Evolutionary conservation across 2,888 invertebrate species (phyloP).

Genomic region (Pteria penguin): DNA sequence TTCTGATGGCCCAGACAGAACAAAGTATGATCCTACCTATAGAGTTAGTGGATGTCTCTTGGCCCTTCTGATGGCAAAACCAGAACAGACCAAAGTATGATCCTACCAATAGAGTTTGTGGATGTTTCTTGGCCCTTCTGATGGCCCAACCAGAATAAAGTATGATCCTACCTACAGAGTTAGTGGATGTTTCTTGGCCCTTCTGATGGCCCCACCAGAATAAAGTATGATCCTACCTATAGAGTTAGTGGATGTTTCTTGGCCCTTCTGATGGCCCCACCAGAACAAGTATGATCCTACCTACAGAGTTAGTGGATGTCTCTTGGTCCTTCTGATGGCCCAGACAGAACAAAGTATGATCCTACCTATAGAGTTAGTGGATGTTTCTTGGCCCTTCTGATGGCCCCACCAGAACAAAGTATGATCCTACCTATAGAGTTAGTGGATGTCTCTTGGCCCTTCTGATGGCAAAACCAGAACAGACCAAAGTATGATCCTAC

Average conservation of each 20-base stretch:
- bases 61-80: slow-evolving; percentile 86
- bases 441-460: slow-evolving; percentile 97
- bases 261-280: slow-evolving; percentile 87
- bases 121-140: slow-evolving; percentile 95
- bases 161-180: too few species aligned
- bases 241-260: slow-evolving; percentile 99
- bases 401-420: too few species aligned
- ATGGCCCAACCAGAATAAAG: too few species aligned
- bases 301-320: slow-evolving; percentile 99
- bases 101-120: slow-evolving; percentile 95
- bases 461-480: too few species aligned
- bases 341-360: too few species aligned
- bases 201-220: too few species aligned
- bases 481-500: too few species aligned
- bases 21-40: slow-evolving; percentile 89
- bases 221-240: slow-evolving; percentile 89
- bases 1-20: too few species aligned
- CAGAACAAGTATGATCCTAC: too few species aligned
- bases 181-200: too few species aligned
- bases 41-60: slow-evolving; percentile 99
- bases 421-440: slow-evolving; percentile 98
- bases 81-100: too few species aligned
- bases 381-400: slow-evolving; percentile 94
- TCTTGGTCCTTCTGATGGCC: slow-evolving; percentile 91
- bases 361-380: slow-evolving; percentile 97